These are phyloP conservation scores for Leptodactylus fallax DNA, from an alignment of 2,797 vertebrate species.

Conservation along the genomic window DNA sequence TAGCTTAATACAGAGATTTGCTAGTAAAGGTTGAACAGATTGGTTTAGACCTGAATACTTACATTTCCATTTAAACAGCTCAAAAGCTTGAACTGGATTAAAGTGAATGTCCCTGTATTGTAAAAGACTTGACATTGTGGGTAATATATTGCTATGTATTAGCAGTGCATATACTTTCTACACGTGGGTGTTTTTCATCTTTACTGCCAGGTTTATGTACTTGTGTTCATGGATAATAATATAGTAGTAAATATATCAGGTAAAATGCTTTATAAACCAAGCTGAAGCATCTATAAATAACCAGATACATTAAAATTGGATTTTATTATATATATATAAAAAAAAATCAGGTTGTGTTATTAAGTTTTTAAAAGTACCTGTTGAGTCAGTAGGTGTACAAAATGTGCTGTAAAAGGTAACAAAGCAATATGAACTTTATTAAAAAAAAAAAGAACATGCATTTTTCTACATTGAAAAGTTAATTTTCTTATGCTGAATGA, in stretches of 20 bases:
- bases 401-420: not conserved
- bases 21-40: conserved; percentile 46
- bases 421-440: not conserved
- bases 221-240: not conserved
- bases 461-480: not conserved
- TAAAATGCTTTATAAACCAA: not conserved
- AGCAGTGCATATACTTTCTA: not conserved
- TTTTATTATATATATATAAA: not conserved
- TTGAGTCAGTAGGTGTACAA: not conserved
- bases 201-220: not conserved
- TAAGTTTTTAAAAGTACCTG: not conserved
- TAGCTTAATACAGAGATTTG: conserved; percentile 37
- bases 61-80: conserved; percentile 52
- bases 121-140: conserved; percentile 31
- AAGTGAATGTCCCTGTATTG: conserved; percentile 29
- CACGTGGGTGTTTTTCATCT: conserved; percentile 22
- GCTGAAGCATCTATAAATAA: not conserved
- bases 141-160: conserved; percentile 26
- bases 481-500: not conserved
- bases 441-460: not conserved
- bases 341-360: too few relatives aligned
- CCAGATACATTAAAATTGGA: not conserved
- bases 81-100: conserved; percentile 32
- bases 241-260: not conserved
- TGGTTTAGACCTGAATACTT: conserved; percentile 36